Conservation (phyloP, 2,113 vertebrate genomes). For the Myiagra hebetior region DNA sequence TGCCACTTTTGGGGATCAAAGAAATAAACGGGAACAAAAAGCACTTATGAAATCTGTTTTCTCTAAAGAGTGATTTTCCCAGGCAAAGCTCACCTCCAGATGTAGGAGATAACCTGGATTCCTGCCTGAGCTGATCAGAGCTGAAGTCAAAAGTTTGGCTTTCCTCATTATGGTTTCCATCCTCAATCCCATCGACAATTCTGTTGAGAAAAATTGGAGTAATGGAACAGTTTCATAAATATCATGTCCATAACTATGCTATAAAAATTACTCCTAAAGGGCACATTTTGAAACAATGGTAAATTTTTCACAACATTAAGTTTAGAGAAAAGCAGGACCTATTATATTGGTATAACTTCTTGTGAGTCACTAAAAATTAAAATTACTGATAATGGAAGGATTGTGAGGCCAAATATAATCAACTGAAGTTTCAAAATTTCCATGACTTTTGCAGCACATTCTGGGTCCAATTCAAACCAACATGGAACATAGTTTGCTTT, state of each 20-base stretch:
- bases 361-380: neutral
- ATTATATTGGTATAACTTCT: neutral
- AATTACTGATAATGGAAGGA: neutral
- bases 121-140: conserved; percentile 71
- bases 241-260: neutral
- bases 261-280: neutral
- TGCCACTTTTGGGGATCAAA: neutral
- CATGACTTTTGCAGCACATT: neutral
- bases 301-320: neutral
- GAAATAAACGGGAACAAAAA: neutral
- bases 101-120: conserved; percentile 68
- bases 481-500: neutral
- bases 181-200: conserved; percentile 82
- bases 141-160: conserved; percentile 78
- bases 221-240: neutral
- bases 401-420: neutral
- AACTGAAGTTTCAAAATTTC: neutral
- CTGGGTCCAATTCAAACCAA: neutral
- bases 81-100: conserved; percentile 64
- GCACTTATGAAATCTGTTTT: neutral
- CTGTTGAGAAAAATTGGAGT: conserved; percentile 49
- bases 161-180: conserved; percentile 70
- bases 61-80: neutral
- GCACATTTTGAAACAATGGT: neutral
- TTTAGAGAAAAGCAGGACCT: neutral